Conservation (phyloP, 2,113 vertebrate genomes). For the Drymodes brunneopygia region DNA sequence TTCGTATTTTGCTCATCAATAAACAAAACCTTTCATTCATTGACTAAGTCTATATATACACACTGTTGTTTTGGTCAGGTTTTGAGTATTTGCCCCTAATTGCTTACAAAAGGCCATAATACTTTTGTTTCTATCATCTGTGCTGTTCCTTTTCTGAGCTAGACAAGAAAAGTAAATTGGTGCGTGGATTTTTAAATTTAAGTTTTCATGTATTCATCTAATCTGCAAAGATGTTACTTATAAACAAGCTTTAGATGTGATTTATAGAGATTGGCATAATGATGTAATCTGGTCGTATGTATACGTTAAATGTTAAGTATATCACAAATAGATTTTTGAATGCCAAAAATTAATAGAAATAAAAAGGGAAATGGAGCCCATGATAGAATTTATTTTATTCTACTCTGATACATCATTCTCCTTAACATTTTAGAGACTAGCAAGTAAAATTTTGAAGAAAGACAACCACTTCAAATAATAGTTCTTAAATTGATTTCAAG, state of each 20-base stretch:
- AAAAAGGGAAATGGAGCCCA: background rate
- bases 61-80: background rate
- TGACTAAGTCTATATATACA: background rate
- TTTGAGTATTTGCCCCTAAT: background rate
- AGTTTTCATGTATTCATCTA: background rate
- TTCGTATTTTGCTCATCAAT: background rate
- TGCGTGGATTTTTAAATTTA: background rate
- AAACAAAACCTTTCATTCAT: background rate
- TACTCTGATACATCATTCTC: background rate
- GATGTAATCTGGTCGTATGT: background rate
- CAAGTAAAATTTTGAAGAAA: background rate
- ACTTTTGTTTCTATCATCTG: background rate
- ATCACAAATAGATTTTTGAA: background rate
- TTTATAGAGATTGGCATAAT: background rate
- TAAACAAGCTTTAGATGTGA: background rate
- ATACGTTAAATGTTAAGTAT: background rate
- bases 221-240: background rate
- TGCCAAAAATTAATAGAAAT: background rate
- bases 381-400: background rate
- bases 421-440: background rate
- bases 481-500: background rate
- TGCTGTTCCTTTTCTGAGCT: background rate
- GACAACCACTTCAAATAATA: background rate
- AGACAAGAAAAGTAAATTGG: rapidly evolving
- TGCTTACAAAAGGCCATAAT: background rate